A percentile compares a stretch with the other conserved stretches of the same genome.
These are phyloP conservation scores for Drosophila bifasciata DNA, from an alignment of 1,140 invertebrate species.

Conservation along the genomic window DNA sequence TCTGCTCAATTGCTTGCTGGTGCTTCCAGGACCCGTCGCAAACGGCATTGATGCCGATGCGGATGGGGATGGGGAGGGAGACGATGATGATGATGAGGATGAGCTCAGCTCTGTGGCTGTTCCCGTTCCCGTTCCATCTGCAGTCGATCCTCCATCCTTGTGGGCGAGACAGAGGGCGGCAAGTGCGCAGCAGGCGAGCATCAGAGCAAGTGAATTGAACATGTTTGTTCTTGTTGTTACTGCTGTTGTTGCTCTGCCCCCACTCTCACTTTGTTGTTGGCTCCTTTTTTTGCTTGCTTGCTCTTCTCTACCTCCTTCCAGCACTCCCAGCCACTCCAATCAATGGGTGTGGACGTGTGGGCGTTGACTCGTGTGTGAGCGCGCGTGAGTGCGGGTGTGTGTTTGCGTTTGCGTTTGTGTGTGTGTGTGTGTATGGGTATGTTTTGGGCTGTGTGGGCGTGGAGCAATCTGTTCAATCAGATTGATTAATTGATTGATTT, in stretches of 20 bases:
- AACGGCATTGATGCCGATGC: slow-evolving; percentile 17
- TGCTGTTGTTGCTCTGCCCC: not conserved
- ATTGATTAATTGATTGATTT: slow-evolving; percentile 83
- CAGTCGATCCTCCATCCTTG: slow-evolving; percentile 27
- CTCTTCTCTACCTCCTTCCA: slow-evolving; percentile 13
- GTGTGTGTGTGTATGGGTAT: slow-evolving; percentile 15
- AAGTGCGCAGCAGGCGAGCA: slow-evolving; percentile 47
- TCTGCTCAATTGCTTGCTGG: slow-evolving; percentile 67
- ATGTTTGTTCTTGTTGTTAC: slow-evolving; percentile 30
- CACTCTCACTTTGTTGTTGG: no score
- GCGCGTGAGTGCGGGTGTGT: slow-evolving; percentile 30
- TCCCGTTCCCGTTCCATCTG: slow-evolving; percentile 19
- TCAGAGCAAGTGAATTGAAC: slow-evolving; percentile 68
- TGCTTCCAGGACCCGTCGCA: slow-evolving; percentile 2
- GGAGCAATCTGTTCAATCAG: slow-evolving; percentile 61
- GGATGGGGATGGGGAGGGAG: not conserved
- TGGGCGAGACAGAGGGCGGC: slow-evolving; percentile 47
- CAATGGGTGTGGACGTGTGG: slow-evolving; percentile 55
- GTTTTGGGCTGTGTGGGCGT: slow-evolving; percentile 40
- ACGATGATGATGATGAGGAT: not conserved
- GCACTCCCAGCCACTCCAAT: slow-evolving; percentile 41
- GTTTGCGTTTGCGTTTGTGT: slow-evolving; percentile 19
- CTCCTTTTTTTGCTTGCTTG: slow-evolving; percentile 10
- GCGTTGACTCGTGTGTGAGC: slow-evolving; percentile 25
- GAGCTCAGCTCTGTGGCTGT: slow-evolving; percentile 18